These are phyloP conservation scores for Poecilia velifera DNA, from an alignment of 2,797 vertebrate species.

Conservation along the genomic window DNA sequence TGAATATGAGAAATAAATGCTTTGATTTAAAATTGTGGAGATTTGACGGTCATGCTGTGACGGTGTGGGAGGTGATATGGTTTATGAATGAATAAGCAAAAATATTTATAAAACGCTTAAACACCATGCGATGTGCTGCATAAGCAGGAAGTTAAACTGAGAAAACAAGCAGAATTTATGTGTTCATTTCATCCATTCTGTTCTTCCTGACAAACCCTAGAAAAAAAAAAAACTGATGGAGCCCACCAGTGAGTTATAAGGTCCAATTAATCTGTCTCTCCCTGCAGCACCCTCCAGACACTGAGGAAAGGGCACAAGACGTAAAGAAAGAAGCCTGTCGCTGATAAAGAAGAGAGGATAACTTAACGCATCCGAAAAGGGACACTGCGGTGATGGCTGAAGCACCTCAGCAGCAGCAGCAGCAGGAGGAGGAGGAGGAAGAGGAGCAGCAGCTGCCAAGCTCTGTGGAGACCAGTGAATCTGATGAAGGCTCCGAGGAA, in stretches of 20 bases:
- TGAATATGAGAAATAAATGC: neutral
- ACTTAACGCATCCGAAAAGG: conserved; percentile 16
- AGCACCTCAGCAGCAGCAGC: conserved; percentile 59
- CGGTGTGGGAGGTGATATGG: neutral
- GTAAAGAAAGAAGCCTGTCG: conserved; percentile 18
- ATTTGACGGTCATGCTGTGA: neutral
- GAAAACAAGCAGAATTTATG: conserved; percentile 40
- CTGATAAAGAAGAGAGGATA: conserved; percentile 51
- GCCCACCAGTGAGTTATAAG: conserved; percentile 25
- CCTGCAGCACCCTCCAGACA: conserved; percentile 15
- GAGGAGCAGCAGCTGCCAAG: conserved; percentile 34
- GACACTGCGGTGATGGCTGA: conserved; percentile 66
- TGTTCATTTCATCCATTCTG: conserved; percentile 52
- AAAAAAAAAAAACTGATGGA: conserved; percentile 22
- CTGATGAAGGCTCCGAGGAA: conserved; percentile 42
- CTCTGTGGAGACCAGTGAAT: conserved; percentile 27
- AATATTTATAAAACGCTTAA: conserved; percentile 1
- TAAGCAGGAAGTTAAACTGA: conserved; percentile 6
- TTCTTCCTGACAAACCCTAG: conserved; percentile 44
- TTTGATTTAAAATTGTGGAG: neutral
- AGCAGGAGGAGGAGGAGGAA: conserved; percentile 19
- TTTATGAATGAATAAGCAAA: neutral
- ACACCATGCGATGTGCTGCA: conserved; percentile 17
- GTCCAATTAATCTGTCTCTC: conserved; percentile 47
- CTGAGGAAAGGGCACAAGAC: conserved; percentile 33